These are phyloP conservation scores for Micropterix aruncella DNA, from an alignment of 2,888 invertebrate genomes.

Conservation along the genomic window DNA sequence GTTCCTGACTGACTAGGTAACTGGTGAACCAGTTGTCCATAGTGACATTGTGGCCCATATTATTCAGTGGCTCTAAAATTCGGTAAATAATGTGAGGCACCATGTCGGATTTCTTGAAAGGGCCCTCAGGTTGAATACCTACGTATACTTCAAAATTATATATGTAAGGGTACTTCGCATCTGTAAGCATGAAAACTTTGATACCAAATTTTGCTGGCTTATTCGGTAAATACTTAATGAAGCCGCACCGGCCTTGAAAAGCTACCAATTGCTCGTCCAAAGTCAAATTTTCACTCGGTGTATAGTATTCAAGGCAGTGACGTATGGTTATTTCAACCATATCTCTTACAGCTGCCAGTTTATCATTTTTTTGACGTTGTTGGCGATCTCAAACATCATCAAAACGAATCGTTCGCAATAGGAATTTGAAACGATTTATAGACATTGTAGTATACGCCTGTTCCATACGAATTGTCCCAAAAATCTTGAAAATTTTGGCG, in stretches of 20 bases:
- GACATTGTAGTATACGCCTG: background rate
- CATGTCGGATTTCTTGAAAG: too few relatives aligned
- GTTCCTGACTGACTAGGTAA: background rate
- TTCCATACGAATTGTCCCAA: background rate
- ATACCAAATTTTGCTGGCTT: conserved; percentile 1
- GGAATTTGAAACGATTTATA: background rate
- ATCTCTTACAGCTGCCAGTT: background rate
- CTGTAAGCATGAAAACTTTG: background rate
- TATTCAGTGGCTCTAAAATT: too few relatives aligned
- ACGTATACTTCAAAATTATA: background rate
- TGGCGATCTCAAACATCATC: background rate
- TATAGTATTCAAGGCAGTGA: background rate
- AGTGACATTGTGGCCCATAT: too few relatives aligned
- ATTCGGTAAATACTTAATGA: background rate
- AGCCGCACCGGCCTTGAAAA: background rate
- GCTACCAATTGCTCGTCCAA: background rate
- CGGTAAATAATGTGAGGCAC: too few relatives aligned
- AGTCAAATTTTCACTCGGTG: background rate
- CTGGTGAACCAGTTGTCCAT: background rate
- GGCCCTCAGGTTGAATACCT: too few relatives aligned
- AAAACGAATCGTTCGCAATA: background rate
- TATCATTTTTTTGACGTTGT: background rate
- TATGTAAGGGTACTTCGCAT: background rate
- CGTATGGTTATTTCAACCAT: background rate
- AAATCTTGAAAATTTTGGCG: background rate